These are phyloP conservation scores for Agrilus mali DNA, from an alignment of 2,888 invertebrate genomes.

Conservation along the genomic window DNA sequence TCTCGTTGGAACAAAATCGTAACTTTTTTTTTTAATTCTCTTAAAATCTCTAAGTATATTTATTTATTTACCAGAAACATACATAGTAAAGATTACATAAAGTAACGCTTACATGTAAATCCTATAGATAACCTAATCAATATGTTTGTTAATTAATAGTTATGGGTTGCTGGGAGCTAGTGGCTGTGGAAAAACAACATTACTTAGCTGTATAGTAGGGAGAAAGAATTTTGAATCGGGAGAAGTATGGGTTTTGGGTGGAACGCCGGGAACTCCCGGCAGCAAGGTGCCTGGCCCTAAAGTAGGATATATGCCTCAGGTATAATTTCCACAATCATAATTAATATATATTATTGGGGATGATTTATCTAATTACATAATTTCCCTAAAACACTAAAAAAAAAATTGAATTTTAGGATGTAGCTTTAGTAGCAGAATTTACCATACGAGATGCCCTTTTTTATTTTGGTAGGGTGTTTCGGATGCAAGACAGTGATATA, in stretches of 20 bases:
- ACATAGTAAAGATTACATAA: too few relatives aligned
- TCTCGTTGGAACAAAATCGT: too few relatives aligned
- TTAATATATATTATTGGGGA: too few relatives aligned
- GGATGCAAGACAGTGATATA: conserved; percentile 52
- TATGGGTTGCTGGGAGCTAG: conserved; percentile 83
- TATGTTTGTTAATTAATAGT: conserved; percentile 32
- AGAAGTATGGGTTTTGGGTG: conserved; percentile 61
- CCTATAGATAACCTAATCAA: background rate
- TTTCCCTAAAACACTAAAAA: too few relatives aligned
- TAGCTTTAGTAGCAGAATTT: conserved; percentile 67
- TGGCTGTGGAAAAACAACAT: conserved; percentile 83
- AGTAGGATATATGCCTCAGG: conserved; percentile 87
- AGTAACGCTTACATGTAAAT: too few relatives aligned
- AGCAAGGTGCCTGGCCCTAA: conserved; percentile 57
- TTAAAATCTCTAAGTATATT: too few relatives aligned
- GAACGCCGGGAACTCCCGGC: conserved; percentile 46
- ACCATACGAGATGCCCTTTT: conserved; percentile 70
- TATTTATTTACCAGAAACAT: too few relatives aligned
- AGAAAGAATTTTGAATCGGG: conserved; percentile 60
- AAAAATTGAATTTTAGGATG: conserved; percentile 43
- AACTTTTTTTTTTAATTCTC: too few relatives aligned
- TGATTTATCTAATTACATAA: background rate
- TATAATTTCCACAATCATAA: conserved; percentile 20
- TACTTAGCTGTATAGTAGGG: conserved; percentile 75
- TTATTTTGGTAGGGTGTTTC: conserved; percentile 79